Evolutionary conservation across 2,888 invertebrate species (phyloP).

Genomic region (Hemistola chrysoprasaria): DNA sequence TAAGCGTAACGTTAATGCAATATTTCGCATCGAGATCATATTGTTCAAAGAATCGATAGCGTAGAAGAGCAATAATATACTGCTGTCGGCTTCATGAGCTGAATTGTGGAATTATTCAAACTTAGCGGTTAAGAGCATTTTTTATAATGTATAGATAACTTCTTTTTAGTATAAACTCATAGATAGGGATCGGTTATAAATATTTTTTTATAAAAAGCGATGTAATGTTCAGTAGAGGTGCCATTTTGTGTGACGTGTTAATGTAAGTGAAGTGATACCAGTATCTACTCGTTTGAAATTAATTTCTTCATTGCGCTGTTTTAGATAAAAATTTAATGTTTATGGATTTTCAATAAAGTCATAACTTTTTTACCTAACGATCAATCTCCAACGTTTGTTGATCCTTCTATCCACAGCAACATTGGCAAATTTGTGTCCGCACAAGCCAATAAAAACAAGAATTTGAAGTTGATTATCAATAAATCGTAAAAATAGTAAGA

Average conservation of each 20-base stretch:
- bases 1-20: constrained; percentile 25
- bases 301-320: constrained; percentile 19
- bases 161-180: constrained; percentile 58
- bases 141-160: constrained; percentile 60
- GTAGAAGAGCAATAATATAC: constrained; percentile 57
- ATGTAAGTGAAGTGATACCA: constrained; percentile 31
- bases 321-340: constrained; percentile 16
- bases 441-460: too few relatives aligned
- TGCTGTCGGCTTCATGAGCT: constrained; percentile 49
- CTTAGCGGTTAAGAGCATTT: constrained; percentile 51
- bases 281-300: constrained; percentile 18
- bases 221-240: constrained; percentile 65
- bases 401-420: too few relatives aligned
- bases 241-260: constrained; percentile 65
- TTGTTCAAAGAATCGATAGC: constrained; percentile 46
- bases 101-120: constrained; percentile 54
- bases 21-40: constrained; percentile 34
- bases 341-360: constrained; percentile 9
- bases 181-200: constrained; percentile 62
- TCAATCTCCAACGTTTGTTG: too few relatives aligned
- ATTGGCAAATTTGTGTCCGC: too few relatives aligned
- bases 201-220: constrained; percentile 53
- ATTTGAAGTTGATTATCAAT: too few relatives aligned
- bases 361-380: too few relatives aligned
- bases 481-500: too few relatives aligned